Evolutionary conservation across 2,113 vertebrate species (phyloP), one percentile per base, ranked within the genome.

Genomic region (Cisticola juncidis): DNA sequence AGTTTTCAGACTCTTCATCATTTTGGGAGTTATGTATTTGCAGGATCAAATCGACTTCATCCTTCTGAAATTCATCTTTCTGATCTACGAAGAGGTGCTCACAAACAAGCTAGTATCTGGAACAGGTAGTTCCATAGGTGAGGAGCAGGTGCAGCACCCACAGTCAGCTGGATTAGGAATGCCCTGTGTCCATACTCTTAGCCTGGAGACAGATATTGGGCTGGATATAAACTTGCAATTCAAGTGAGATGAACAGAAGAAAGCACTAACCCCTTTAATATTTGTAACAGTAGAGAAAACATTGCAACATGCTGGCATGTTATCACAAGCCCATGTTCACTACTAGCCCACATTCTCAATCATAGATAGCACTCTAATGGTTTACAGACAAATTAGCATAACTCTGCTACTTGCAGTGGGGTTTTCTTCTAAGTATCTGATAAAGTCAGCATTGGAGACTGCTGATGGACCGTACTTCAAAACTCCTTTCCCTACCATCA

Each of bases 331-430:
- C 54, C 9, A 1, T 42, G 42, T 29, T 92, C 76, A 19, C 31
- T 22, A 80, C 54, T 22, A 53, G 36, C 50, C 19, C 69, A 88
- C 66, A 65, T 29, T 50, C 40, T 77, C 53, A 60, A 8, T 36
- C 50, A 24, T 0, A 38, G 62, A 29, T 0, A 40, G 64, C 0
- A 4, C 62, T 40, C 11, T 23, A 29, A 54, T 20, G 31, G 21
- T 57, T 91, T 60, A 62, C 4, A 5, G 29, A 21, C 14, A 88
- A 91, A 76, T 58, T 11, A 50, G 33, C 2, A 2, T 2, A 38
- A 47, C 53, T 68, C 23, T 83, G 48, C 6, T 11, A 35, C 40
- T 53, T 61, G 54, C 45, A 64, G 19, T 4, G 14, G 28, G 11
- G 25, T 44, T 88, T 51, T 58, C 44, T 64, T n/a, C 8, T 8